These are phyloP conservation scores for Sebastes ruberrimus DNA, from an alignment of 2,797 vertebrate species.

Conservation along the genomic window DNA sequence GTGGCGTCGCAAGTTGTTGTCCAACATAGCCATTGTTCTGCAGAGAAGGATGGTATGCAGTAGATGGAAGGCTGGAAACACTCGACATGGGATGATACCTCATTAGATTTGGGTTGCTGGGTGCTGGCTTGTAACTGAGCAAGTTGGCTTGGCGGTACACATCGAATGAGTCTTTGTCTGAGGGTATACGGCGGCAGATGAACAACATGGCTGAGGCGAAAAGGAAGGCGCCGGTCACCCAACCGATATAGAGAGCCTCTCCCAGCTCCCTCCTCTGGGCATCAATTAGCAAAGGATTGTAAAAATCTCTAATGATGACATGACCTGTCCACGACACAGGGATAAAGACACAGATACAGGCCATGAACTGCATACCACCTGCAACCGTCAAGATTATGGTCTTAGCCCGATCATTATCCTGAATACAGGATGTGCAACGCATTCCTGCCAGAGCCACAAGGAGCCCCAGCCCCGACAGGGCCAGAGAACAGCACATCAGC, in stretches of 20 bases:
- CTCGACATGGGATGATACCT: slow-evolving; percentile 62
- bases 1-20: slow-evolving; percentile 22
- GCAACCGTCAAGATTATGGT: slow-evolving; percentile 79
- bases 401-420: slow-evolving; percentile 64
- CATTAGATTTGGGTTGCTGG: slow-evolving; percentile 23
- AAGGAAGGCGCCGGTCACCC: slow-evolving; percentile 86
- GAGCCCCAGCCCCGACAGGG: slow-evolving; percentile 82
- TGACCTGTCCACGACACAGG: slow-evolving; percentile 91
- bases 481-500: slow-evolving; percentile 88
- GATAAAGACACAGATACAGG: slow-evolving; percentile 85
- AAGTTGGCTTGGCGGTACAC: slow-evolving; percentile 48
- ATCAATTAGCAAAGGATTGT: slow-evolving; percentile 83
- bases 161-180: slow-evolving; percentile 58
- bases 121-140: slow-evolving; percentile 33
- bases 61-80: slow-evolving; percentile 40
- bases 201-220: slow-evolving; percentile 82
- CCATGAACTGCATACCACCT: slow-evolving; percentile 85
- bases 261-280: slow-evolving; percentile 91
- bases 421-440: slow-evolving; percentile 79
- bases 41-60: slow-evolving; percentile 25
- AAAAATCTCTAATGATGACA: slow-evolving; percentile 88
- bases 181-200: slow-evolving; percentile 74
- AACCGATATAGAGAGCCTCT: slow-evolving; percentile 92
- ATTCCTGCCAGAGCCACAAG: slow-evolving; percentile 83
- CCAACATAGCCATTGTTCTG: slow-evolving; percentile 19